Percentiles rank a stretch among this genome's conserved stretches.
These are phyloP conservation scores for Numenius phaeopus DNA, from an alignment of 2,797 vertebrate genomes.

Conservation along the genomic window DNA sequence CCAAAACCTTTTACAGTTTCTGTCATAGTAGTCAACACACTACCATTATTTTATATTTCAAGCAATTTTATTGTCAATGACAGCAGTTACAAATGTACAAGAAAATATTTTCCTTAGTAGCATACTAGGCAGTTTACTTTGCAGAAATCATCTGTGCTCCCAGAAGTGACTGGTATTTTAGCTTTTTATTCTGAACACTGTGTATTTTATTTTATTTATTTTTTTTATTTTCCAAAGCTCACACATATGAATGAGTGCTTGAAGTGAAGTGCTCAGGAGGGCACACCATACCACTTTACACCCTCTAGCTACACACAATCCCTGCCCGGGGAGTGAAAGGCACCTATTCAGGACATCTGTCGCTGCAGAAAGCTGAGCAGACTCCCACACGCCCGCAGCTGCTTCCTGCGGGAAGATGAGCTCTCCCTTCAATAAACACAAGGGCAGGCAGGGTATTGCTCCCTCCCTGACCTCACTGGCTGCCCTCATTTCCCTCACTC, in stretches of 20 bases:
- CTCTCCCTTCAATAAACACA: accelerated
- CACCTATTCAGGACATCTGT: accelerated
- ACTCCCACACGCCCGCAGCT: accelerated
- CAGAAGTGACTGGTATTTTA: not conserved
- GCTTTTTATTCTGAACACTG: not conserved
- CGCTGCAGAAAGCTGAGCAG: not conserved
- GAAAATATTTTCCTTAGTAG: constrained; percentile 45
- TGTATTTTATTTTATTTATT: not conserved
- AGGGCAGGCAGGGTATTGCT: not conserved
- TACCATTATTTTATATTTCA: constrained; percentile 67
- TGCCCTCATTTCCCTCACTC: accelerated
- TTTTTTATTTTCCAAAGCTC: not conserved
- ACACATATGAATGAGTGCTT: accelerated
- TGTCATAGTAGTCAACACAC: constrained; percentile 41
- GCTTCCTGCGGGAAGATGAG: accelerated
- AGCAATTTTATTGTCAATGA: constrained; percentile 67
- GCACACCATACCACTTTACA: not conserved
- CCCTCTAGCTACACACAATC: not conserved
- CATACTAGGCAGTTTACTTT: not conserved
- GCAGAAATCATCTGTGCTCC: constrained; percentile 1
- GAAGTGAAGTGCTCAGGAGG: not conserved
- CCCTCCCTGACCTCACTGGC: not conserved
- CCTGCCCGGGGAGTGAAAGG: not conserved
- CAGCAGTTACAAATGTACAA: constrained; percentile 28
- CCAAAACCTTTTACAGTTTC: constrained; percentile 51